Conservation (phyloP, 2,888 invertebrate genomes). For the Belgica antarctica region DNA sequence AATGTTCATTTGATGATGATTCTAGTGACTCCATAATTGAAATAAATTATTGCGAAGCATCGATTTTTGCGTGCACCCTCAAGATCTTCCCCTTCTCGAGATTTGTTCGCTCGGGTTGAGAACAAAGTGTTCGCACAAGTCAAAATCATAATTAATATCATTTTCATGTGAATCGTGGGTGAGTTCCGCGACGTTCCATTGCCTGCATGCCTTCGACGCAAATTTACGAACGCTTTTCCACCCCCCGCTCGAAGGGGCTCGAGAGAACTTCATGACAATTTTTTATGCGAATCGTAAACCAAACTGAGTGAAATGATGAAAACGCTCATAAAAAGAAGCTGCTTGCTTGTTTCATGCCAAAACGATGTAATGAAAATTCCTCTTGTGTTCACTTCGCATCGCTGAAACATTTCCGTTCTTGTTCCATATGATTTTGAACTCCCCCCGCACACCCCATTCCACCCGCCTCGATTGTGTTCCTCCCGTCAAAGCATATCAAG, state of each 20-base stretch:
- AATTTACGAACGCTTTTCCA: neutral
- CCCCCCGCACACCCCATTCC: neutral
- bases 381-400: slow-evolving; percentile 25
- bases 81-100: neutral
- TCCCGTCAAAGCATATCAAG: neutral
- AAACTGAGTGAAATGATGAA: slow-evolving; percentile 35
- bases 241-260: neutral
- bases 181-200: neutral
- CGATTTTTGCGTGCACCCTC: slow-evolving; percentile 21
- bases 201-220: neutral
- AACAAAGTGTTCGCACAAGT: neutral
- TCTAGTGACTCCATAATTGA: slow-evolving; percentile 36
- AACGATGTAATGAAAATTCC: slow-evolving; percentile 27
- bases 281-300: slow-evolving; percentile 37
- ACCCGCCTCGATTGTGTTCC: neutral
- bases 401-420: neutral
- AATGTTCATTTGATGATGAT: slow-evolving; percentile 37
- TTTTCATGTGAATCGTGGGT: neutral
- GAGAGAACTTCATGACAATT: neutral
- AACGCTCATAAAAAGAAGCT: slow-evolving; percentile 32
- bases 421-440: neutral
- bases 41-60: slow-evolving; percentile 32
- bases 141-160: slow-evolving; percentile 20
- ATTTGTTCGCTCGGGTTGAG: neutral
- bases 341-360: neutral